Evolutionary conservation across 2,888 invertebrate genomes (phyloP), one percentile per base, ranked within the genome.

Genomic region (Euzophera pinguis): DNA sequence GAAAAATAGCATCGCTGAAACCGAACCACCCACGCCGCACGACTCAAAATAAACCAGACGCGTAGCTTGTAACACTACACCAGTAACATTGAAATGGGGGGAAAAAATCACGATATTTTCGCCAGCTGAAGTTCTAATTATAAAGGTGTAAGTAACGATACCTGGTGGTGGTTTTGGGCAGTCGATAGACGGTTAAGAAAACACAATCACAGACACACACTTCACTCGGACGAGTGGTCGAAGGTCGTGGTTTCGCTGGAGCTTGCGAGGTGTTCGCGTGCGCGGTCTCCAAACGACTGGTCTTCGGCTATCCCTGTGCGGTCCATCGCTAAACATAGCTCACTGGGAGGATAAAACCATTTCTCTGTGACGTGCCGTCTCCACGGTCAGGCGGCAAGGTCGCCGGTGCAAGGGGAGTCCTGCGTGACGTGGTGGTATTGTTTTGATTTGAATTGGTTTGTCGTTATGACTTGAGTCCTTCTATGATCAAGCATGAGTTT

Each of bases 281-380:
- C 88, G 84, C 87, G 83, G 87, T 81, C 81, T 79, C 81, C 84
- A 77, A 81, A 84, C 89, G 88, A 91, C 90, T 91, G 86, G 64
- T 67, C 63, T 54, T 53, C 67, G 62, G 63, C 71, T 70, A 71
- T 69, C 67, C 63, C 65, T 60, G 73, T 62, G 61, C 73, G 65
- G 63, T 62, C 67, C 71, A 60, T 71, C 64, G 78, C 84, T 89
- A 89, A 76, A 78, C 76, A 74, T 89, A 88, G 88, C 77, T 60
- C 76, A 63, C 56, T 57, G 62, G 66, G 58, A 73, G 81, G 78
- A 79, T 75, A 78, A 70, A 67, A 68, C 75, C 75, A 79, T 80
- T 79, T 78, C 83, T 71, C 77, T 69, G 69, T 76, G 75, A 77
- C 73, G 73, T 66, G 53, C 53, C 64, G 70, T 64, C 69, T 55